Evolutionary conservation across 2,797 vertebrate genomes (phyloP).

Genomic region (Crax fasciolata): DNA sequence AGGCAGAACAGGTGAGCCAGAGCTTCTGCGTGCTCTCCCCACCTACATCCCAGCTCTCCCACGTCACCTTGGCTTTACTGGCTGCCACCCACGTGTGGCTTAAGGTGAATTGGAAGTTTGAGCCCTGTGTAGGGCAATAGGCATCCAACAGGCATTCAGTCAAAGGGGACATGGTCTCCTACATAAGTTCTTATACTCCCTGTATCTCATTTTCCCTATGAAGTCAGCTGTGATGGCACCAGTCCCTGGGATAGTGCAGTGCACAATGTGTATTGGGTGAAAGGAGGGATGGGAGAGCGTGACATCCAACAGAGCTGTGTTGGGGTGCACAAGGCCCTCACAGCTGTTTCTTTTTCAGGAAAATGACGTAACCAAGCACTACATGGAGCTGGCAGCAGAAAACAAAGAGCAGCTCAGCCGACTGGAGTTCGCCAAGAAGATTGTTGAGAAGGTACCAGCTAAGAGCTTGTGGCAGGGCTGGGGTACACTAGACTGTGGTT

Average conservation of each 20-base stretch:
- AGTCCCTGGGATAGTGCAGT: background rate
- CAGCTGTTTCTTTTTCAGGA: slow-evolving; percentile 82
- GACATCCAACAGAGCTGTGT: background rate
- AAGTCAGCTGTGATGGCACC: background rate
- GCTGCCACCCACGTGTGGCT: background rate
- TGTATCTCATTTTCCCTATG: background rate
- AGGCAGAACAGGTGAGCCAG: background rate
- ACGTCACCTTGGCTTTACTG: background rate
- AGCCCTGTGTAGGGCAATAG: background rate
- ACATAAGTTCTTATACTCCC: background rate
- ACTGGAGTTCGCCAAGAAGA: slow-evolving; percentile 89
- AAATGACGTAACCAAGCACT: slow-evolving; percentile 87
- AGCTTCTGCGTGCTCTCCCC: background rate
- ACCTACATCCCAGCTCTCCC: background rate
- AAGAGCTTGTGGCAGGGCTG: background rate
- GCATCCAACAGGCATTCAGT: background rate
- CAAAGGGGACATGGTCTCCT: background rate
- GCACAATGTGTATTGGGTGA: background rate
- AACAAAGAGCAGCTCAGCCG: slow-evolving; percentile 89
- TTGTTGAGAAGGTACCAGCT: slow-evolving; percentile 87
- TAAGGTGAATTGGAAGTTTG: background rate
- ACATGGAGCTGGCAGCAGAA: slow-evolving; percentile 86
- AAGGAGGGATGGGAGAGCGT: background rate
- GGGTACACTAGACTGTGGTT: background rate
- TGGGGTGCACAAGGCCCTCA: background rate